Evolutionary conservation across 2,113 vertebrate species (phyloP).

Genomic region (Pantherophis guttatus): DNA sequence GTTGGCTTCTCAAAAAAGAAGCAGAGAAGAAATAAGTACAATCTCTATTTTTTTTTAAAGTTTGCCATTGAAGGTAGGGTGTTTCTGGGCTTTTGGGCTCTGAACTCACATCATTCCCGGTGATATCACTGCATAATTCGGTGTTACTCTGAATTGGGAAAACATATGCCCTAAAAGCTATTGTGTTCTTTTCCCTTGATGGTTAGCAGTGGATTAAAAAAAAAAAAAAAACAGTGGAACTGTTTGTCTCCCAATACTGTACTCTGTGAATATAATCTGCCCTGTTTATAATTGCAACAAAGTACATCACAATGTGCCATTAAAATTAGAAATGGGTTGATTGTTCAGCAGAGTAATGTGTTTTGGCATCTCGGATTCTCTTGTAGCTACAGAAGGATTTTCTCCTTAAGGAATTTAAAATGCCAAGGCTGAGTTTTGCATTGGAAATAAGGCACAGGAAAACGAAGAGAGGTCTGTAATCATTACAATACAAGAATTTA

Average conservation of each 20-base stretch:
- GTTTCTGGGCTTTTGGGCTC: not conserved
- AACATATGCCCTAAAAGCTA: conserved; percentile 21
- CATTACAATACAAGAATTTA: conserved; percentile 38
- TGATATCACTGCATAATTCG: not conserved
- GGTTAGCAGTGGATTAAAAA: not conserved
- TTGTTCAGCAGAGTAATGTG: not conserved
- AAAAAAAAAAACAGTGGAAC: not conserved
- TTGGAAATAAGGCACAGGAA: conserved; percentile 26
- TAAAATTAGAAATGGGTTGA: not conserved
- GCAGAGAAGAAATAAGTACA: not conserved
- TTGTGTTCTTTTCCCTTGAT: not conserved
- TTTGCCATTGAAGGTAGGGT: not conserved
- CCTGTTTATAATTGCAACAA: not conserved
- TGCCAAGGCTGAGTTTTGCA: conserved; percentile 28
- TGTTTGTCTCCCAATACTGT: not conserved
- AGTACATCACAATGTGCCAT: not conserved
- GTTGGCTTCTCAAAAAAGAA: not conserved
- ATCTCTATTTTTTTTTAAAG: not conserved
- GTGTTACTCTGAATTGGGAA: not conserved
- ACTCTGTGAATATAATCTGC: not conserved
- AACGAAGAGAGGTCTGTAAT: conserved; percentile 20
- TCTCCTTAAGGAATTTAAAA: conserved; percentile 28
- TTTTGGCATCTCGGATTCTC: conserved; percentile 12
- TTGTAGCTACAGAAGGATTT: conserved; percentile 6
- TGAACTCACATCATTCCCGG: not conserved